Evolutionary conservation across 2,888 invertebrate species (phyloP).

Genomic region (Unio pictorum): DNA sequence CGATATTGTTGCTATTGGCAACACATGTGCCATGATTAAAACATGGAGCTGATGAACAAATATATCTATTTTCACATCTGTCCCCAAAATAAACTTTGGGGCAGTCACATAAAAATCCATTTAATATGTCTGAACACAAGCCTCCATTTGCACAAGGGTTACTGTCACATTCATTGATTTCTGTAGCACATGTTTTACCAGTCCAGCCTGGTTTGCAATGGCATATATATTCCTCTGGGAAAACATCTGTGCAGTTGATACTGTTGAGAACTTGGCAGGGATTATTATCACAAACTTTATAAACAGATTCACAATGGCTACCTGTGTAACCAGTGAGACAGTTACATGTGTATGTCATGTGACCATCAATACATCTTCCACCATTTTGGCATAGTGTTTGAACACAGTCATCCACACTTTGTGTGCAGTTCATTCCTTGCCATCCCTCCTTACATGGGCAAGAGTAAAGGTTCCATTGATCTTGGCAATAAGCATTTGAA

Average conservation of each 20-base stretch:
- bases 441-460: conserved; percentile 63
- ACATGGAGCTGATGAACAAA: conserved; percentile 60
- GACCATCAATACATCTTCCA: conserved; percentile 51
- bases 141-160: conserved; percentile 49
- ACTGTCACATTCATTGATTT: conserved; percentile 47
- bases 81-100: conserved; percentile 40
- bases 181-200: conserved; percentile 47
- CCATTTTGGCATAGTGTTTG: conserved; percentile 42
- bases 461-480: conserved; percentile 56
- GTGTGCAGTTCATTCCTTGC: conserved; percentile 52
- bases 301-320: conserved; percentile 43
- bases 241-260: conserved; percentile 40
- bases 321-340: conserved; percentile 50
- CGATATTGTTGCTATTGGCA: conserved; percentile 29
- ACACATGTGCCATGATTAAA: conserved; percentile 60
- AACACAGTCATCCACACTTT: conserved; percentile 56
- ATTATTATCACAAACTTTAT: conserved; percentile 45
- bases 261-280: conserved; percentile 50
- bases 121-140: conserved; percentile 39
- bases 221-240: conserved; percentile 50
- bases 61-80: conserved; percentile 46
- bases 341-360: conserved; percentile 46
- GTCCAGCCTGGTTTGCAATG: conserved; percentile 56
- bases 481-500: conserved; percentile 52
- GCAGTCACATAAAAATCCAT: conserved; percentile 49